Percentiles rank a stretch among this genome's conserved stretches.
These are phyloP conservation scores for Lepidocyrtoides sp. DNA, from an alignment of 2,888 invertebrate species.

Conservation along the genomic window DNA sequence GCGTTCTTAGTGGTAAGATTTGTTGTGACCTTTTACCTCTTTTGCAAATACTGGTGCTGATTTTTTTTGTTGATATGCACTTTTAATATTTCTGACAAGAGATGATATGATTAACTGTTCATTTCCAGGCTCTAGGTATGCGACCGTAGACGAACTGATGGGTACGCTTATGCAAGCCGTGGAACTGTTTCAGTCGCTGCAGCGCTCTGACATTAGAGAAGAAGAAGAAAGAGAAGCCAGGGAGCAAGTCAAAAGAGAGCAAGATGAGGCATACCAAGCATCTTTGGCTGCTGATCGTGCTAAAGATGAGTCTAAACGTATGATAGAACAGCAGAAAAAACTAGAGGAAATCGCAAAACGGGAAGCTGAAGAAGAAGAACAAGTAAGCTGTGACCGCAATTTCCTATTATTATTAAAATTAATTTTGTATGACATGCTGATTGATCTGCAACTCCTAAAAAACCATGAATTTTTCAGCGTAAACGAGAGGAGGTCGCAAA, in stretches of 20 bases:
- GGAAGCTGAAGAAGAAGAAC: conserved; percentile 91
- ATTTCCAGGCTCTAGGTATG: conserved; percentile 89
- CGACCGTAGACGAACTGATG: conserved; percentile 95
- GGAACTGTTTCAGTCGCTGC: conserved; percentile 93
- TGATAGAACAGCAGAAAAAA: conserved; percentile 90
- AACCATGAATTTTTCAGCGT: conserved; percentile 68
- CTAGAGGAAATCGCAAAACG: conserved; percentile 87
- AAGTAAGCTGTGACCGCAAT: conserved; percentile 86
- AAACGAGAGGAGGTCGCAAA: conserved; percentile 80
- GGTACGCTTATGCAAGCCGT: conserved; percentile 95
- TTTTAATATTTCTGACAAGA: too few relatives aligned
- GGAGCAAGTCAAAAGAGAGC: conserved; percentile 96
- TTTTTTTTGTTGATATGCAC: too few relatives aligned
- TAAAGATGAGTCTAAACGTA: conserved; percentile 94
- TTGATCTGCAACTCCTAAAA: too few relatives aligned
- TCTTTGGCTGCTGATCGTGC: conserved; percentile 96
- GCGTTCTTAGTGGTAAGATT: conserved; percentile 96
- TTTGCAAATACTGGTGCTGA: too few relatives aligned
- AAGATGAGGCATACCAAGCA: conserved; percentile 97
- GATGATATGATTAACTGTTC: too few relatives aligned
- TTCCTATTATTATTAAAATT: conserved; percentile 39
- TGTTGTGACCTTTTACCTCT: too few relatives aligned
- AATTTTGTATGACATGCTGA: too few relatives aligned
- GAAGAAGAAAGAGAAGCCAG: conserved; percentile 96
- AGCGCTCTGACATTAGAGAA: conserved; percentile 92